phyloP scores from a whole-genome alignment of 1,140 invertebrate species.

The Psilanteris sp. region DNA sequence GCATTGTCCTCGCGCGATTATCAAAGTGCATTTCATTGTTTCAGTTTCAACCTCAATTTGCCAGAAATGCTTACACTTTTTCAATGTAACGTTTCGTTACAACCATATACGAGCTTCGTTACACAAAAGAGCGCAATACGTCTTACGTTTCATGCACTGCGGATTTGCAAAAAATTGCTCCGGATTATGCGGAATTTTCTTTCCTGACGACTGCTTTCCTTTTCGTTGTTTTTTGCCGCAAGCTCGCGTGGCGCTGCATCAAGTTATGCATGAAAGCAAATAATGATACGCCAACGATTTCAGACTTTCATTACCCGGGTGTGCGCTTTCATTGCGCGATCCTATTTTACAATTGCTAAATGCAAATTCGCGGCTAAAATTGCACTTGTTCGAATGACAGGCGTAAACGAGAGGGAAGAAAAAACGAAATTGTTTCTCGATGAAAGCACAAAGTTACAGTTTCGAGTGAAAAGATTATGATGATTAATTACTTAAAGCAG shows the following conservation, averaged over 20 bases:
- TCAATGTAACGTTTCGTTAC: conserved; percentile 11
- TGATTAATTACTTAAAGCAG: not conserved
- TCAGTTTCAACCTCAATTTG: conserved; percentile 27
- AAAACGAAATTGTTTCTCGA: not conserved
- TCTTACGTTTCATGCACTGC: conserved; percentile 51
- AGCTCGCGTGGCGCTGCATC: conserved; percentile 33
- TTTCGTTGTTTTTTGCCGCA: conserved; percentile 30
- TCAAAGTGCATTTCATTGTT: conserved; percentile 8
- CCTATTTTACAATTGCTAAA: conserved; percentile 3
- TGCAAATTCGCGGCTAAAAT: not conserved
- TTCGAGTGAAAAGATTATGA: conserved; percentile 5
- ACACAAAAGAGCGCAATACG: conserved; percentile 42
- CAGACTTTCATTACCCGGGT: conserved; percentile 20
- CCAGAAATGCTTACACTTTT: conserved; percentile 24
- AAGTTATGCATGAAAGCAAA: conserved; percentile 50
- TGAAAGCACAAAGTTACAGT: conserved; percentile 1
- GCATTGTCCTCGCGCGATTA: not conserved
- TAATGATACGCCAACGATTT: conserved; percentile 35
- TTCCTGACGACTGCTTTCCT: conserved; percentile 22
- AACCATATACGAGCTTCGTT: conserved; percentile 7
- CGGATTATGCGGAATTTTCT: conserved; percentile 50
- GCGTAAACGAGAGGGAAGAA: not conserved
- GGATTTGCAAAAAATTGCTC: conserved; percentile 38
- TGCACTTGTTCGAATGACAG: not conserved
- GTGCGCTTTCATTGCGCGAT: conserved; percentile 6